Conservation (phyloP, 2,797 vertebrate species). For the Neostethus bicornis region DNA sequence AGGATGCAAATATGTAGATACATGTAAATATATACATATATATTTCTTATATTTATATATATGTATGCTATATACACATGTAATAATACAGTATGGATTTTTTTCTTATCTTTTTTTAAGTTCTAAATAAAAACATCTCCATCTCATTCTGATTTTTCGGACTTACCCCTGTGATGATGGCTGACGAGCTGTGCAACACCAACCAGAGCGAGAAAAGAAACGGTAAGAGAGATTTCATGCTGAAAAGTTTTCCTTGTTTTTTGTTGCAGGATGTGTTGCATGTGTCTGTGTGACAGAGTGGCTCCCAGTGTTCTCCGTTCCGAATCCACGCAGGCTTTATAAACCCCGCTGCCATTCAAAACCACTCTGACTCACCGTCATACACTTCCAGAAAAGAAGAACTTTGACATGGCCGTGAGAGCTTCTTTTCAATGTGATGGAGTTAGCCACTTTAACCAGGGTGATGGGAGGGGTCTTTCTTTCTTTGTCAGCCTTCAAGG, state of each 20-base stretch:
- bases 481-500: slow-evolving; percentile 51
- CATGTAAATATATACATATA: no score
- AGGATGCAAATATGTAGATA: no score
- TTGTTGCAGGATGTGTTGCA: slow-evolving; percentile 29
- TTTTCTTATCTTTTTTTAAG: no score
- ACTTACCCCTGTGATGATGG: slow-evolving; percentile 85
- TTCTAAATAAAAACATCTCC: no score
- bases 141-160: background rate
- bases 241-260: slow-evolving; percentile 40
- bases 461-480: background rate
- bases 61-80: no score
- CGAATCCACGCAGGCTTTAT: slow-evolving; percentile 66
- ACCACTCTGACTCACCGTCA: slow-evolving; percentile 75
- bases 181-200: slow-evolving; percentile 70
- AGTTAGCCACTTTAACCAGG: background rate
- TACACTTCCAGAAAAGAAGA: slow-evolving; percentile 44
- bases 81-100: no score
- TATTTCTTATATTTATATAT: no score
- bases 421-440: background rate
- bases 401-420: slow-evolving; percentile 17
- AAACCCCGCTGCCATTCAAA: slow-evolving; percentile 72
- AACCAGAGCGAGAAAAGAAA: slow-evolving; percentile 68
- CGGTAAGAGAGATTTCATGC: slow-evolving; percentile 69
- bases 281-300: slow-evolving; percentile 45
- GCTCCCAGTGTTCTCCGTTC: slow-evolving; percentile 56